Evolutionary conservation across 2,888 invertebrate species (phyloP), one percentile per base, ranked within the genome.

Genomic region (Epistrophella euchroma): DNA sequence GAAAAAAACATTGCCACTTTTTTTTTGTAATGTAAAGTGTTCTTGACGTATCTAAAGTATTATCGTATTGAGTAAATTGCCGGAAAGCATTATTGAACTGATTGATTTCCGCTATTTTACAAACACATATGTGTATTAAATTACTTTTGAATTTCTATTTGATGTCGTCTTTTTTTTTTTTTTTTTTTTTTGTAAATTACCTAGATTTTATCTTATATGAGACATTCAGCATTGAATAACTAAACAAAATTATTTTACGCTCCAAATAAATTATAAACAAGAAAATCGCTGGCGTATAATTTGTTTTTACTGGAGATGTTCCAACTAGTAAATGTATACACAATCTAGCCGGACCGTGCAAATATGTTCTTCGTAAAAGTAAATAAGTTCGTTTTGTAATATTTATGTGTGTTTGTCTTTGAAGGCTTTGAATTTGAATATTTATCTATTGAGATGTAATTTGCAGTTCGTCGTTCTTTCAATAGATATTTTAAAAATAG

Each of bases 281-380:
- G 22, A 32, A 62, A 32, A 28, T 40, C 25, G 52, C 50, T 32
- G 58, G 28, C 37, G 22, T 40, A 62, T 55, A 72, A 62, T 56
- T 80, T 74, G 50, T 73, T 74, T 74, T 80, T 68, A 62, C 79
- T 80, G 79, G 79, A 80, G 50, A 68, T 25, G 68, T 68, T 80
- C 79, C 79, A 80, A 80, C 32, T 68, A 43, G 60, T 15, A 66
- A 70, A 60, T 77, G 60, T 71, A 62, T 71, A 62, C 66, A 66
- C 45, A 45, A 25, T 62, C 56, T 56, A 73, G 37, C 56, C 56
- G 56, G n/a, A 32, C 60, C 74, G 43, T 62, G 52, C 58, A 72
- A 64, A 78, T 72, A 45, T 56, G 2, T 43, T 17, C 28, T 56
- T 50, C 40, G n/a, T 32, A 22, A 47, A 45, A n/a, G 50, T 71